phyloP scores from a whole-genome alignment of 2,888 invertebrate genomes.

The Phyto melanocephala region DNA sequence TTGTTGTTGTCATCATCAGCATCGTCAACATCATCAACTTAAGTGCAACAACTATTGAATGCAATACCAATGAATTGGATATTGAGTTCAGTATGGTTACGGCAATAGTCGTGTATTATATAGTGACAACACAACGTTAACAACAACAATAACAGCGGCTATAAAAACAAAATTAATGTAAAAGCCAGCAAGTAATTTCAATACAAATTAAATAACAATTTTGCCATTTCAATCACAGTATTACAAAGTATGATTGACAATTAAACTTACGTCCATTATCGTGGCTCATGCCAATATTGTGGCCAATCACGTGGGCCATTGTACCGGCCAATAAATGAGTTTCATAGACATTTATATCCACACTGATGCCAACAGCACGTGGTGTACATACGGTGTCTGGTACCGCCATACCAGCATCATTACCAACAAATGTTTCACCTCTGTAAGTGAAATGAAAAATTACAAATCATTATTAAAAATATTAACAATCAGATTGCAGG shows the following conservation, averaged over 20 bases:
- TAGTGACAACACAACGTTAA: constrained; percentile 38
- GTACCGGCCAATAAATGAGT: constrained; percentile 97
- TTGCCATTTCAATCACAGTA: constrained; percentile 17
- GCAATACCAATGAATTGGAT: constrained; percentile 2
- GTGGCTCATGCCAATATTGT: constrained; percentile 97
- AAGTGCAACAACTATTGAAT: neutral
- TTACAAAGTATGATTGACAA: constrained; percentile 22
- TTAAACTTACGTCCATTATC: constrained; percentile 89
- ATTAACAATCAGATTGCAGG: too few relatives aligned
- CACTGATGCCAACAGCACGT: constrained; percentile 95
- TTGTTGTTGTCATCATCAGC: constrained; percentile 32
- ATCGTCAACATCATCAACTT: neutral
- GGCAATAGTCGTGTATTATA: constrained; percentile 10
- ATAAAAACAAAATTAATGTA: neutral
- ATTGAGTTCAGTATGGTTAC: constrained; percentile 10
- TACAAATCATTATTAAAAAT: constrained; percentile 14
- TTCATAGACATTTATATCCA: constrained; percentile 95
- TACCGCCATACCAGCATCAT: constrained; percentile 95
- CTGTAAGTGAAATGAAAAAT: constrained; percentile 78
- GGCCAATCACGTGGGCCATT: constrained; percentile 98
- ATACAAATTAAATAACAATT: constrained; percentile 44
- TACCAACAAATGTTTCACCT: constrained; percentile 91
- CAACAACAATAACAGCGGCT: constrained; percentile 6
- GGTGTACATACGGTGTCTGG: constrained; percentile 96
- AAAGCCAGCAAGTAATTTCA: constrained; percentile 26